Conservation (phyloP, 2,888 invertebrate species). For the Acronicta aceris region DNA sequence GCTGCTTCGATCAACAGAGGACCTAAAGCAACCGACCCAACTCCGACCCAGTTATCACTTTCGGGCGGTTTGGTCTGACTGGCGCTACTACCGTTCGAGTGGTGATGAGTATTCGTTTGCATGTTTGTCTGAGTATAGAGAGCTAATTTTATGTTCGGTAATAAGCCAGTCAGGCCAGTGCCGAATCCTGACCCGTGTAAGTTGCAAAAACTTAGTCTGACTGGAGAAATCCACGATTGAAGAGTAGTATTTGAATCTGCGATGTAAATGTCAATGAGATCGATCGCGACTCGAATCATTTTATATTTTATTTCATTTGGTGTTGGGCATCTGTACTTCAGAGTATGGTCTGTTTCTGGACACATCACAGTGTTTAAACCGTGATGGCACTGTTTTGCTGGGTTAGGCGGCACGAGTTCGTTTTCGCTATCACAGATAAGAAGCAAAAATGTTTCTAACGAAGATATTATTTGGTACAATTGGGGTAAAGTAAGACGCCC, state of each 20-base stretch:
- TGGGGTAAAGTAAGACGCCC: slow-evolving; percentile 97
- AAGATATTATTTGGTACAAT: slow-evolving; percentile 95
- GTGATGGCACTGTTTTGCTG: slow-evolving; percentile 94
- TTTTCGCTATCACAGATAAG: slow-evolving; percentile 97
- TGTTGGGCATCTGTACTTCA: slow-evolving; percentile 93
- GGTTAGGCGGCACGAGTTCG: slow-evolving; percentile 94
- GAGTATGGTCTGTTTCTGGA: slow-evolving; percentile 91
- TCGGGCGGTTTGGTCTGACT: slow-evolving; percentile 78
- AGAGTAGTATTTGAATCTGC: slow-evolving; percentile 96
- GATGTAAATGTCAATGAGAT: slow-evolving; percentile 96
- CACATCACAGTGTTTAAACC: slow-evolving; percentile 92
- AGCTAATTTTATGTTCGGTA: slow-evolving; percentile 92
- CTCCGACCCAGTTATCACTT: slow-evolving; percentile 96
- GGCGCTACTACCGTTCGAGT: slow-evolving; percentile 86
- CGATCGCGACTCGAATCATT: slow-evolving; percentile 96
- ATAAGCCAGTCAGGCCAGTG: slow-evolving; percentile 95
- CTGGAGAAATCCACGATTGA: slow-evolving; percentile 96
- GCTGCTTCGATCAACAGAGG: slow-evolving; percentile 97
- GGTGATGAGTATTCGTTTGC: slow-evolving; percentile 86
- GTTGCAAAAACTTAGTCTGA: slow-evolving; percentile 97
- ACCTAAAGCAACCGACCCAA: slow-evolving; percentile 96
- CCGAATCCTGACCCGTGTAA: slow-evolving; percentile 97
- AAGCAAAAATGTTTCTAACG: slow-evolving; percentile 96
- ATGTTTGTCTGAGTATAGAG: slow-evolving; percentile 91
- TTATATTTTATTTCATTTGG: slow-evolving; percentile 97